phyloP scores from a whole-genome alignment of 2,113 vertebrate genomes.

The Laterallus jamaicensis region DNA sequence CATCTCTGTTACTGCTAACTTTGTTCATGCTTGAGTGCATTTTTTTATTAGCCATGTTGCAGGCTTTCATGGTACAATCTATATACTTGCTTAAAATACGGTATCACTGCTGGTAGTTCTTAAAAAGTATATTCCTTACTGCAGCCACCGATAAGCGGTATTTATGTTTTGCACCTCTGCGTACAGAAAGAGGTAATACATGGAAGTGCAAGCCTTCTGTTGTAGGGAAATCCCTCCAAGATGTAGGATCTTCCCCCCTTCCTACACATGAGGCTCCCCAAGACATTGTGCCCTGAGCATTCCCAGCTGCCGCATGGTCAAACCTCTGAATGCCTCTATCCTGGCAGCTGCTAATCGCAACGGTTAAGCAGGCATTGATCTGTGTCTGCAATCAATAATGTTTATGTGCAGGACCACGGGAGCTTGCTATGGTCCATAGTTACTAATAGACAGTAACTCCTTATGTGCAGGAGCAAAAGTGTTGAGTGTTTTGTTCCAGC shows the following conservation, averaged over 20 bases:
- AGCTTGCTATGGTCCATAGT: neutral
- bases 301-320: neutral
- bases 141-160: accelerated
- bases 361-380: neutral
- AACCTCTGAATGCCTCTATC: neutral
- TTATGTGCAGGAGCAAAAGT: neutral
- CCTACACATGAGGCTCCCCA: accelerated
- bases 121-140: neutral
- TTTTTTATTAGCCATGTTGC: neutral
- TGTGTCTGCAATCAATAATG: neutral
- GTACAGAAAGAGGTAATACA: too few species aligned
- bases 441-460: neutral
- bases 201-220: accelerated
- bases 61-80: neutral
- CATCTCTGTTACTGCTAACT: neutral
- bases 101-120: neutral
- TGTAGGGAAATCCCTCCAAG: neutral
- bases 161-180: neutral
- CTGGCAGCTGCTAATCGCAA: neutral
- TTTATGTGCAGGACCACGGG: neutral
- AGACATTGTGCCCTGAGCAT: accelerated
- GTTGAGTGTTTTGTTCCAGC: neutral
- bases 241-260: neutral
- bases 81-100: neutral
- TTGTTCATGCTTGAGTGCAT: neutral